Evolutionary conservation across 2,888 invertebrate species (phyloP), one percentile per base, ranked within the genome.

Genomic region (Ypsolopha scabrella): DNA sequence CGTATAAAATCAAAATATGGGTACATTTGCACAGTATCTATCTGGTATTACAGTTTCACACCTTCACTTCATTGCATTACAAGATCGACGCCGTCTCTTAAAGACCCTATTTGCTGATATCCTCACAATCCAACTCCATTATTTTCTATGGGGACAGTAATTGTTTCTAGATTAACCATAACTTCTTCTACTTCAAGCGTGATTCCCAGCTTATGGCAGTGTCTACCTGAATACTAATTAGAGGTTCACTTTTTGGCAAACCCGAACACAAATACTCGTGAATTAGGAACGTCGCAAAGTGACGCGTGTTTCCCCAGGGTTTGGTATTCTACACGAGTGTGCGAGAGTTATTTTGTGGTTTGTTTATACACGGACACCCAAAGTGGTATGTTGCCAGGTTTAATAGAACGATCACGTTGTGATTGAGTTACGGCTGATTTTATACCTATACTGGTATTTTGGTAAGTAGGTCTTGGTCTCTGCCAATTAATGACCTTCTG

Each of bases 301-400:
- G 9, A 14, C 58, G 68, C 69, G 81, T 81, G 68, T 75, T 80
- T 80, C 65, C 80, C 79, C 69, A 59, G 62, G 54, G 57, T 75
- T 81, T 68, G 65, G 74, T 80, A 83, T 82, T 74, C 82, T 54
- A 55, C 55, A 57, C 67, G 58, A 33, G 46, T 46, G 37, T 38
- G 14, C n/a, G 10, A 43, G 39, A 44, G 44, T 44, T 13, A 44
- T 24, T 37, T 48, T 36, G 11, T 36, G 24, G 13, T 43, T 24
- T 43, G 24, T 13, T 43, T 43, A 43, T 43, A 43, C 13, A 14
- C 14, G 13, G 13, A 24, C 43, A 43, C 13, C 13, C 43, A 8
- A 13, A 14, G 43, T 7, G 43, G 24, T 24, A 24, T 24, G 24
- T 24, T 24, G 24, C 24, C 24, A 24, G 24, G 24, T 24, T 24